Base-by-base conservation (phyloP, 2,113 vertebrate species). In the Hippocampus guttulatus region DNA sequence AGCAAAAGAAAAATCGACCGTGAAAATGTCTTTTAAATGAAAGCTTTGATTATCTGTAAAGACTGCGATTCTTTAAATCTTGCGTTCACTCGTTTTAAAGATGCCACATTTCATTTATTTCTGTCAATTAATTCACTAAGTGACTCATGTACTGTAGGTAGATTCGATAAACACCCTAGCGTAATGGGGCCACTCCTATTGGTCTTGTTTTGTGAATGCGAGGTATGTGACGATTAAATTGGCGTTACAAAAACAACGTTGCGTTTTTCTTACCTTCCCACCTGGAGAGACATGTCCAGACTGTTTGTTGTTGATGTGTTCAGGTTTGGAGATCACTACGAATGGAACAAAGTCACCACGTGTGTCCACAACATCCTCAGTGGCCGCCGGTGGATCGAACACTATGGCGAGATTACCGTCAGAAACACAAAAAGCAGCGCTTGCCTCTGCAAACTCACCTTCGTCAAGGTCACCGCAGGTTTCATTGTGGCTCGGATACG, bases 271-370 rank as follows among this genome's bases (percentile, higher is more conserved):
- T 66, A 45, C 47, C 15, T 64, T 40, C 16, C 52, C 5, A 40
- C 33, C 8, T 57, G 54, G 10, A 23, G n/a, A 23, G 23, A 9
- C 57, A 25, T 25, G n/a, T 57, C 10, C 2, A 11, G 3, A 10
- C 6, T 23, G 20, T 43, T 14, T 64, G 9, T 12, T 3, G 2
- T 12, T 27, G 33, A 27, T 30, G 23, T 20, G 47, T 54, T 54
- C 27, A 98, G 97, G 87, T 98, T 95, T 38, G 95, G 96, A 78
- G 97, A 98, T 88, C 95, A 94, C 83, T 98, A 98, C 38, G 95
- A 97, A 80, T 99, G 97, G 96, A 99, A 98, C 90, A 99, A 99
- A 91, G 96, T 99, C 88, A 98, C 97, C 76, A 98, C 97, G 2
- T 99, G 97, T 55, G 95, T 99, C 76, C 97, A 99, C 91, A 99